phyloP scores from a whole-genome alignment of 2,113 vertebrate species.

The Chaetura pelagica region DNA sequence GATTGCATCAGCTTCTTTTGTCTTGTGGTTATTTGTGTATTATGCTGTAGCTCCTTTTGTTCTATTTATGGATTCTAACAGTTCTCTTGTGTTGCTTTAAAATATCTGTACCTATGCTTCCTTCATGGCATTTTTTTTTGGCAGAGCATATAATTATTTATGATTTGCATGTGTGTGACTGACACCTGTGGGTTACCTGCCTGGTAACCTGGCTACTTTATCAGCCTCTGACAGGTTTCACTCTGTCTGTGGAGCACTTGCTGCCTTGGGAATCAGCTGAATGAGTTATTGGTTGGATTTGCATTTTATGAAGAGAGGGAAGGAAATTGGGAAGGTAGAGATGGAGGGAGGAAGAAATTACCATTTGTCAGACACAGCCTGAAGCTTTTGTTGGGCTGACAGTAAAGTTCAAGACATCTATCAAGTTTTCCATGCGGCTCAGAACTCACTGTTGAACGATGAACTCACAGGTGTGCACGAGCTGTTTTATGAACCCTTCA shows the following conservation, averaged over 20 bases:
- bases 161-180: background rate
- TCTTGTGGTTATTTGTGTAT: background rate
- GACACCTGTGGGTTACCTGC: constrained; percentile 10
- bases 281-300: constrained; percentile 29
- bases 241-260: background rate
- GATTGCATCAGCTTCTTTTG: background rate
- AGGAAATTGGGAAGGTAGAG: background rate
- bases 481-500: background rate
- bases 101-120: background rate
- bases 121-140: background rate
- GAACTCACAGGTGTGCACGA: background rate
- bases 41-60: background rate
- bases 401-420: background rate
- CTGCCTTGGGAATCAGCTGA: background rate
- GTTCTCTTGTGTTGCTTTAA: background rate
- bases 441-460: background rate
- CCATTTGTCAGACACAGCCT: background rate
- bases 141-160: background rate
- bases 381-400: background rate
- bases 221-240: background rate
- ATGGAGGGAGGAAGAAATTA: background rate
- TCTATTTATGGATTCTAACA: background rate
- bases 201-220: background rate
- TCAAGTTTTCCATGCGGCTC: background rate
- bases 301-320: background rate